phyloP scores from a whole-genome alignment of 2,113 vertebrate genomes.

The Conger conger region DNA sequence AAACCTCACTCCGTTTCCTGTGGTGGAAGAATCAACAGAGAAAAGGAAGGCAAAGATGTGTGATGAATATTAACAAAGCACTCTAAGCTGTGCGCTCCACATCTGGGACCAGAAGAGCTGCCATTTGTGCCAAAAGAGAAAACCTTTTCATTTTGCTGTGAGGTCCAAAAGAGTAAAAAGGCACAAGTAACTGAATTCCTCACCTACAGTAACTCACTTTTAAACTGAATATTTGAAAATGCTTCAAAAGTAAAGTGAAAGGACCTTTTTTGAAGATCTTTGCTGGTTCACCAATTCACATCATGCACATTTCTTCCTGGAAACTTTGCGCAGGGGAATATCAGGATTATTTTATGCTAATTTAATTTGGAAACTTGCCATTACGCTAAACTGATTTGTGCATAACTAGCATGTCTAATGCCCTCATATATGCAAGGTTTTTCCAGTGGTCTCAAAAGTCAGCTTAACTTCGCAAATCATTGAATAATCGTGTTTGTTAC shows the following conservation, averaged over 20 bases:
- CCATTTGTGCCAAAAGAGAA: slow-evolving; percentile 22
- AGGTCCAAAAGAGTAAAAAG: slow-evolving; percentile 23
- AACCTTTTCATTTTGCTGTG: slow-evolving; percentile 11
- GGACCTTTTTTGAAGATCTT: neutral
- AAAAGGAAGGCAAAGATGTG: slow-evolving; percentile 13
- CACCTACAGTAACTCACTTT: slow-evolving; percentile 13
- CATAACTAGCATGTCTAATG: neutral
- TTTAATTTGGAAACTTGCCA: neutral
- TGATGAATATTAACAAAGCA: slow-evolving; percentile 39
- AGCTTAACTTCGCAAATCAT: neutral
- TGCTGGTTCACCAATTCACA: slow-evolving; percentile 9
- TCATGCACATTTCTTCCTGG: slow-evolving; percentile 4
- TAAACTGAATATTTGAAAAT: slow-evolving; percentile 12
- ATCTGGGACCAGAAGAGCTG: slow-evolving; percentile 22
- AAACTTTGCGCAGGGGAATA: slow-evolving; percentile 5
- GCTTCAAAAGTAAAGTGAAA: neutral
- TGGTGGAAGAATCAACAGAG: slow-evolving; percentile 20
- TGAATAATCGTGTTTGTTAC: neutral
- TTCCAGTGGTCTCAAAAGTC: neutral
- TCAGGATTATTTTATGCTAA: slow-evolving; percentile 11
- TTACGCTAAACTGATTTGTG: neutral
- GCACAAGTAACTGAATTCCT: slow-evolving; percentile 22
- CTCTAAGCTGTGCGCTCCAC: slow-evolving; percentile 19
- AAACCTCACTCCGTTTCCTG: slow-evolving; percentile 28
- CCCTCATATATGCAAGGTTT: neutral